A percentile compares a stretch with the other conserved stretches of the same genome.
phyloP scores from a whole-genome alignment of 2,113 vertebrate genomes.

The Sinocyclocheilus grahami region DNA sequence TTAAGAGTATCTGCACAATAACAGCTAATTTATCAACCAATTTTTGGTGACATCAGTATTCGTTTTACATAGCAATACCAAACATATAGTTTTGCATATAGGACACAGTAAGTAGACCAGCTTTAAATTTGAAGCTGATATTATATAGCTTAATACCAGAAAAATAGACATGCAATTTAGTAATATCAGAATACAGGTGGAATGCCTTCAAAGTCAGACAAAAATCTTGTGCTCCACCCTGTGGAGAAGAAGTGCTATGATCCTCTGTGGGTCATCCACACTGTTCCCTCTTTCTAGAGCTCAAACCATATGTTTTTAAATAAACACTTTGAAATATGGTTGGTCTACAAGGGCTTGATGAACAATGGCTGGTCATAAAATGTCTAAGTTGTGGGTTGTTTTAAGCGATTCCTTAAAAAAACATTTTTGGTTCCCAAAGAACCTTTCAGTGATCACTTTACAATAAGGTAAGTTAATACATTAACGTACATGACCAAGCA shows the following conservation, averaged over 20 bases:
- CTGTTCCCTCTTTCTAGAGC: not conserved
- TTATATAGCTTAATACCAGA: not conserved
- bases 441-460: too few species aligned
- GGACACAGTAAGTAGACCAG: not conserved
- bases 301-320: not conserved
- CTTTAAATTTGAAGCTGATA: not conserved
- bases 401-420: not conserved
- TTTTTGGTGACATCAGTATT: not conserved
- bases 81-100: not conserved
- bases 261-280: too few species aligned
- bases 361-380: not conserved
- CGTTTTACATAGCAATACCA: not conserved
- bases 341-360: too few species aligned
- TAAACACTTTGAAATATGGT: not conserved
- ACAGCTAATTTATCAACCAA: conserved; percentile 17
- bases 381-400: not conserved
- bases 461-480: too few species aligned
- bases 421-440: too few species aligned
- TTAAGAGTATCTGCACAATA: conserved; percentile 63
- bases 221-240: conserved; percentile 75
- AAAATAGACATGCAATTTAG: not conserved
- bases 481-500: too few species aligned
- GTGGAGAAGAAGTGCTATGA: conserved; percentile 59
- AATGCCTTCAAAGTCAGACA: conserved; percentile 45
- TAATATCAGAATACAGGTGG: not conserved